Base-by-base conservation (phyloP, 2,888 invertebrate species). In the Cyaniris semiargus region DNA sequence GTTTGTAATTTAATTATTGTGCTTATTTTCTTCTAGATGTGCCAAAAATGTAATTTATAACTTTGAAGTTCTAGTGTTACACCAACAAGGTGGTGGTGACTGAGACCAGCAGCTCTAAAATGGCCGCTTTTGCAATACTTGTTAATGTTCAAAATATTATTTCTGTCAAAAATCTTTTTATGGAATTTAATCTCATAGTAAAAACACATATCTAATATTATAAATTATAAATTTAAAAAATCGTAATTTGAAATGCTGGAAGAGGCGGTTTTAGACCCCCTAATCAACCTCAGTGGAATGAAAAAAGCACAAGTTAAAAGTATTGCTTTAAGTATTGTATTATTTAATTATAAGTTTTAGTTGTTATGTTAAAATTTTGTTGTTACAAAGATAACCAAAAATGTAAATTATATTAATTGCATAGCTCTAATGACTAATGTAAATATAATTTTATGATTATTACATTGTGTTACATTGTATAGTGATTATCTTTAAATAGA, bases 301-400 rank as follows among this genome's bases (percentile, higher is more conserved):
- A n/a, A 34, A 27, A 48, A 66, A 21, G n/a, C 23, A 44, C 66
- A 77, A 80, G 83, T 84, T 84, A 82, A 85, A 86, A 87, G 86
- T 86, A 86, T 87, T 89, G 84, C 83, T 81, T 34, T 83, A 85
- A 89, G 89, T 90, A 89, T 89, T 89, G 83, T 72, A 76, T 53
- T 77, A 71, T 70, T 44, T 66, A 53, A n/a, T 48, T 34, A 1
- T 31, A 23, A 38, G 56, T 23, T 56, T 76, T 70, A 53, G n/a
- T 58, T 66, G 66, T 53, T 31, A 76, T 1, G 8, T 70, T 53
- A 31, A 34, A 38, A 13, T 76, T n/a, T 53, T 38, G 76, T 74
- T 74, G 74, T 74, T 74, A 74, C 53, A 27, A 48, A 53, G 53
- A 48, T 74, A 74, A 74, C 53, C 48, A 27, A 74, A 71, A 74